Evolutionary conservation across 2,113 vertebrate genomes (phyloP).

Genomic region (Peucedramus taeniatus): DNA sequence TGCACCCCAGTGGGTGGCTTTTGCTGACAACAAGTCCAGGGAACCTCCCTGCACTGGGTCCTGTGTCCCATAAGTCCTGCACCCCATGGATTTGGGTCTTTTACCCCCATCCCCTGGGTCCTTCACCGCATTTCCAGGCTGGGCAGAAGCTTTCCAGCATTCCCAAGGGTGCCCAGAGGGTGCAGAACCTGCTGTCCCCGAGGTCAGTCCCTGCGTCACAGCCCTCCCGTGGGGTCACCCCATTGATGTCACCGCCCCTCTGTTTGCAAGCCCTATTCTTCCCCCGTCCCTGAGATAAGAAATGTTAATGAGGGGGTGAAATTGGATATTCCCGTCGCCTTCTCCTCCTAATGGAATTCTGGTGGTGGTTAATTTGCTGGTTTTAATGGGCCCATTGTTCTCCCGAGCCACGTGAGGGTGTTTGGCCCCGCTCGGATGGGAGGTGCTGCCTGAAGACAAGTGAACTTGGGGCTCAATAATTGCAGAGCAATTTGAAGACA

Average conservation of each 20-base stretch:
- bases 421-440: background rate
- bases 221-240: accelerated
- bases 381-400: constrained; percentile 62
- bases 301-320: constrained; percentile 40
- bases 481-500: constrained; percentile 55
- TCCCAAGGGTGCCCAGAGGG: background rate
- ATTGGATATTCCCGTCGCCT: constrained; percentile 15
- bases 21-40: background rate
- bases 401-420: background rate
- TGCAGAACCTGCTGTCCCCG: background rate
- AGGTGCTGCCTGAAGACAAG: constrained; percentile 7
- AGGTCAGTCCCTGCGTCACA: background rate
- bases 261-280: background rate
- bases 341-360: constrained; percentile 26
- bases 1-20: accelerated
- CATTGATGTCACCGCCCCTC: background rate
- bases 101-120: accelerated
- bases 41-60: accelerated
- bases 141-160: background rate
- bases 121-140: background rate
- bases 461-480: constrained; percentile 54
- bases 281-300: background rate
- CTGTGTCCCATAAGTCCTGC: accelerated
- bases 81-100: accelerated
- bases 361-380: constrained; percentile 30